Percentiles rank a stretch among this genome's conserved stretches.
These are phyloP conservation scores for Maniola hyperantus DNA, from an alignment of 2,888 invertebrate genomes.

Conservation along the genomic window DNA sequence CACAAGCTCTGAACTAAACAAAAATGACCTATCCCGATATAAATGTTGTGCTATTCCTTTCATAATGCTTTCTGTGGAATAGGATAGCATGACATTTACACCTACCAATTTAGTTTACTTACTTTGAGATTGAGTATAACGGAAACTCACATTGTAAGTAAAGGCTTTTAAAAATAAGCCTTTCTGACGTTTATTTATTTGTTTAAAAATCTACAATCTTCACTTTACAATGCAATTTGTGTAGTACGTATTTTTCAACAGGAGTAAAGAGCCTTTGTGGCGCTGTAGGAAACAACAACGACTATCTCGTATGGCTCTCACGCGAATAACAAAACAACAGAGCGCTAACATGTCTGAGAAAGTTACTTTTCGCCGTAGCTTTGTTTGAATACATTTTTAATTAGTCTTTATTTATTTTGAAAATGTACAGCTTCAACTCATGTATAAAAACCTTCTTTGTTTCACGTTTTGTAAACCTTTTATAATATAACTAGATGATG, in stretches of 20 bases:
- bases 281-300: constrained; percentile 1
- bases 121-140: no score
- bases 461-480: background rate
- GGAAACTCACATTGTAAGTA: no score
- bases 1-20: no score
- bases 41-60: no score
- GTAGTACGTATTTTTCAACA: background rate
- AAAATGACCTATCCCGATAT: no score
- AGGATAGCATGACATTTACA: no score
- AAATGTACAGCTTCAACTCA: background rate
- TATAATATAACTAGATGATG: background rate
- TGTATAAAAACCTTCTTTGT: background rate
- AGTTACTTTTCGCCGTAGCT: constrained; percentile 26
- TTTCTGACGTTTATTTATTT: no score
- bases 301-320: constrained; percentile 17
- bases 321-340: constrained; percentile 31
- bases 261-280: constrained; percentile 4
- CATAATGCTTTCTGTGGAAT: no score
- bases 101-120: no score
- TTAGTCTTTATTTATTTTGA: constrained; percentile 6
- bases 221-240: constrained; percentile 1
- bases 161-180: no score
- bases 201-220: no score
- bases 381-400: constrained; percentile 26
- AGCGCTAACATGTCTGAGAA: constrained; percentile 15